Evolutionary conservation across 2,888 invertebrate species (phyloP), one percentile per base, ranked within the genome.

Genomic region (Acholoe squamosa): DNA sequence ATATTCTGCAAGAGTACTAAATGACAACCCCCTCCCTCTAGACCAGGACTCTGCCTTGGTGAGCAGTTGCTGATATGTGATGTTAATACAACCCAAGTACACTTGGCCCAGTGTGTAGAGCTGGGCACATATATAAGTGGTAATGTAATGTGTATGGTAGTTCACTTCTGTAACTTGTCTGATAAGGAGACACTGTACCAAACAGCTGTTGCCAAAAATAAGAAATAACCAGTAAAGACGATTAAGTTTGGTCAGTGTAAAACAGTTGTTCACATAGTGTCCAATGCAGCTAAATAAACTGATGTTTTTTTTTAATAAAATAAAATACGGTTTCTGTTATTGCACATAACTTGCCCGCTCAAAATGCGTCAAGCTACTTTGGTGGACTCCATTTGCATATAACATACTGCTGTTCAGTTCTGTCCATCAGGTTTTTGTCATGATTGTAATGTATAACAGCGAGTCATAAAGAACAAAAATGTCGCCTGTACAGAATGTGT

Each of bases 271-370:
- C 43, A 43, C 43, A 43, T 43, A 43, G 43, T 43, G 10, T 7
- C 43, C 43, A 43, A n/a, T 61, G 61, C 61, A 61, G 61, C 61
- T n/a, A 61, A 61, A 61, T 43, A 10, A 43, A 43, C 43, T 10
- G 43, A 43, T 7, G 43, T 3, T 43, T 43, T 43, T 43, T 43
- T 43, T 43, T 7, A n/a, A n/a, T n/a, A n/a, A n/a, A 54, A 54
- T 54, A 19, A 54, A 54, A 76, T 28, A 76, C 76, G 25, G 61
- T 25, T n/a, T 25, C 34, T 22, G 22, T n/a, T 34, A 16, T 43
- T 80, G 80, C 80, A 43, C 31, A 80, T 14, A 22, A 80, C 80
- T 80, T 80, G 80, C 80, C 80, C 80, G 80, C 80, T 80, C 80
- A 80, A 80, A 71, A 22, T 14, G 5, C 22, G 25, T 28, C 31